Base-by-base conservation (phyloP, 2,888 invertebrate species). In the Nesidiocoris tenuis region DNA sequence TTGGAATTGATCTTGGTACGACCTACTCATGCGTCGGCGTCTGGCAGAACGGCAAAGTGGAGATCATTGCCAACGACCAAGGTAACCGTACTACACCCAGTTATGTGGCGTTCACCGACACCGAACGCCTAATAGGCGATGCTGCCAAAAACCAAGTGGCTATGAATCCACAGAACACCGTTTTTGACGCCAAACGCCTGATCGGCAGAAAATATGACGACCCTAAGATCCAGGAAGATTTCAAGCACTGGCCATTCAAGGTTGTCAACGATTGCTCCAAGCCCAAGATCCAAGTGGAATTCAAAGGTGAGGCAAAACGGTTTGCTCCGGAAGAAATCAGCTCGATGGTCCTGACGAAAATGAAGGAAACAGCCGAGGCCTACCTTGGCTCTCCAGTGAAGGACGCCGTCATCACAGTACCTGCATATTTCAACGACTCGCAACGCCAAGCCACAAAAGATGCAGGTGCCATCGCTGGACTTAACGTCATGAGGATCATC, bases 11-110 rank as follows among this genome's bases (percentile, higher is more conserved):
- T 85, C 86, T 94, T 81, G 94, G 94, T 72, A 94, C 94, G 71
- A 94, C 93, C 16, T 95, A 90, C 85, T 94, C 93, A 74, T 93
- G 92, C 82, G 93, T 93, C 68, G 93, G 90, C 63, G 91, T 93
- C 19, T 93, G 91, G 86, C 90, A 91, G 81, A 88, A 93, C 82
- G 91, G 92, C 74, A 92, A 92, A 83, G 92, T 93, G 81, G 92
- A 93, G 83, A 92, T 93, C 80, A 91, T 92, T 79, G 91, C 92
- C 79, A 93, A 93, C 81, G 92, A 93, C 79, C 92, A 94, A 86
- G 94, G 94, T 84, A 94, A 94, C 87, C 87, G 94, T 83, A 94
- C 94, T 79, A 94, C 94, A 81, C 94, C 94, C 77, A 90, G 90
- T 57, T 91, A 78, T 54, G 91, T 91, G 85, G 91, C 90, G 0